These are phyloP conservation scores for Salticus scenicus DNA, from an alignment of 2,888 invertebrate genomes.

Conservation along the genomic window DNA sequence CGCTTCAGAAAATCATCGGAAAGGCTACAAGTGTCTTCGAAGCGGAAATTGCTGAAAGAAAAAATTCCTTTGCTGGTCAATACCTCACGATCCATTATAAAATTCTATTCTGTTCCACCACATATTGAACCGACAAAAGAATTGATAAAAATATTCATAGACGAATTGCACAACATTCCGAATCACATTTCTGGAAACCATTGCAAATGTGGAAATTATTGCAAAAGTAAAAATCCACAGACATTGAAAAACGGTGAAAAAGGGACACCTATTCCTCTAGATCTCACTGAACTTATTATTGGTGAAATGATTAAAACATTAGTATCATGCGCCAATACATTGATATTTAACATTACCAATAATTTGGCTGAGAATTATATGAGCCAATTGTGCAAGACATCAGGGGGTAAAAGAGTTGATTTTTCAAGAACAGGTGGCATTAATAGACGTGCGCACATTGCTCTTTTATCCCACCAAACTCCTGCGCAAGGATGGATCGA, in stretches of 20 bases:
- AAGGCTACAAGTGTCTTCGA: too few species aligned
- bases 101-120: too few species aligned
- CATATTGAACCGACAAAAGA: too few species aligned
- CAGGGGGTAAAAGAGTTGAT: slow-evolving; percentile 22
- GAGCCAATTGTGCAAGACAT: background rate
- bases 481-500: slow-evolving; percentile 16
- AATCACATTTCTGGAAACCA: too few species aligned
- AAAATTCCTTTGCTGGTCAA: too few species aligned
- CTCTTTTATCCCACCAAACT: slow-evolving; percentile 15
- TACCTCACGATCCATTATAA: too few species aligned
- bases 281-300: slow-evolving; percentile 1
- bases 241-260: background rate
- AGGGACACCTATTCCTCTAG: background rate
- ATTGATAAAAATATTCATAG: too few species aligned
- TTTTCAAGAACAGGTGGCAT: background rate
- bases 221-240: too few species aligned
- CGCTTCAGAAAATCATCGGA: too few species aligned
- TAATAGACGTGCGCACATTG: slow-evolving; percentile 21
- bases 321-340: background rate
- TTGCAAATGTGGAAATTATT: too few species aligned
- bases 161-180: too few species aligned
- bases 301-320: background rate
- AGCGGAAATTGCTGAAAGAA: too few species aligned
- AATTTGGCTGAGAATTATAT: background rate
- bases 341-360: background rate